These are phyloP conservation scores for Lithophane socia DNA, from an alignment of 2,888 invertebrate genomes.

Conservation along the genomic window DNA sequence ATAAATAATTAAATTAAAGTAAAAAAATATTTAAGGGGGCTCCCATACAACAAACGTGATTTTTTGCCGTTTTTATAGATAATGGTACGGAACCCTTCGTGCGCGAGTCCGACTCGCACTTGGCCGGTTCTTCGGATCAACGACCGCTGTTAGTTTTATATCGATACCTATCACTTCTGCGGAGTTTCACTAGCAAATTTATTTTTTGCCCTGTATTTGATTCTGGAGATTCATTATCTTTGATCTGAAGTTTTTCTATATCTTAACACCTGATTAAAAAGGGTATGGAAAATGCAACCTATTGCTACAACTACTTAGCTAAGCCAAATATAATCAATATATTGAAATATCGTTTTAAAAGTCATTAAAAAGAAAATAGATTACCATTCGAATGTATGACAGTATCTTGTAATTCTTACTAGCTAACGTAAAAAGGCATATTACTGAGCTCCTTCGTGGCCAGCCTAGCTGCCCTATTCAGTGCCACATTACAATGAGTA, in stretches of 20 bases:
- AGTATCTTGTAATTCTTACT: constrained; percentile 30
- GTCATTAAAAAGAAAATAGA: not conserved
- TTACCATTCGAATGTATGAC: not conserved
- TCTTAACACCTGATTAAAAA: constrained; percentile 15
- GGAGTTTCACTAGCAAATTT: not conserved
- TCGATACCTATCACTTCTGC: too few relatives aligned
- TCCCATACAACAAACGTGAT: too few relatives aligned
- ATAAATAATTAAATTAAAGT: too few relatives aligned
- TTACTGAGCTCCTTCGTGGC: constrained; percentile 90
- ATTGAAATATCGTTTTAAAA: not conserved
- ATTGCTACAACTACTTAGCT: not conserved
- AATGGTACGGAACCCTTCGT: too few relatives aligned
- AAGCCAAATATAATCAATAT: not conserved
- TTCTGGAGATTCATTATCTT: constrained; percentile 9
- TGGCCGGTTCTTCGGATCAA: too few relatives aligned
- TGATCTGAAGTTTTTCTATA: not conserved
- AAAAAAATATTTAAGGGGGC: too few relatives aligned
- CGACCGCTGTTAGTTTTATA: not conserved
- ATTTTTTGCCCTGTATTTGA: not conserved
- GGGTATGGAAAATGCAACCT: not conserved
- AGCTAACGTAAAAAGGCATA: constrained; percentile 87
- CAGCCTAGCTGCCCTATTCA: constrained; percentile 91
- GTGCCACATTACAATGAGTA: constrained; percentile 91
- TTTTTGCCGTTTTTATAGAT: too few relatives aligned
- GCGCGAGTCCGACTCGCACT: too few relatives aligned